Base-by-base conservation (phyloP, 2,797 vertebrate genomes). In the Psittacula derbiana region DNA sequence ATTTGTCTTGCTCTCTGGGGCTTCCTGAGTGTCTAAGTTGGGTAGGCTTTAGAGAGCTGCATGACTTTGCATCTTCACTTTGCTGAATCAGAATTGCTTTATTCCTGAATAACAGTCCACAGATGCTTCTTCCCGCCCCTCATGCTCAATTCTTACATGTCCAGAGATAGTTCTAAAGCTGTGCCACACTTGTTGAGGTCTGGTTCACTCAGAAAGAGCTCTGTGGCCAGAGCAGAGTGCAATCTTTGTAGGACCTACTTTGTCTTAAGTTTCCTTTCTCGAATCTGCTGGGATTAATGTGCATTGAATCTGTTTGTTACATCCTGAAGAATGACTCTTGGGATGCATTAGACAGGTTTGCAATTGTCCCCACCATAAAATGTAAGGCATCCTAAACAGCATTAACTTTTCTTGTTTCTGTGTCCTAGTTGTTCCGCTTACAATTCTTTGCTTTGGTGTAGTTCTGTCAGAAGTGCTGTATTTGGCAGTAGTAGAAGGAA, bases 391-490 rank as follows among this genome's bases (percentile, higher is more conserved):
- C 13, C 6, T 47, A 28, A 80, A 55, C 20, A 55, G 36, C 4
- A 9, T 86, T 86, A 86, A 8, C 40, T 46, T 74, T 24, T n/a
- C 50, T 85, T 82, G 24, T 86, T 93, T 69, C 41, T 49, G 12
- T 90, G 76, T 86, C 80, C 61, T 83, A 16, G 19, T 58, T 87
- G 60, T 71, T 94, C 36, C 13, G 0, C 85, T 92, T 69, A 38
- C 73, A 80, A 62, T 75, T 57, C 47, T 82, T 94, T 84, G 69
- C 79, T 87, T 93, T 92, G 70, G 36, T 65, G 55, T 81, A 78
- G 61, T 70, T 74, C 52, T 78, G 18, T 73, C 70, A 84, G 79
- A 69, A 76, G 44, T 53, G 30, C 74, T 80, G 65, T 65, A 43
- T 73, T 87, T 87, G 46, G 50, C 46, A 74, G 38, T 40, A 19